Percentiles rank a stretch among this genome's conserved stretches.
Conservation (phyloP, 2,888 invertebrate genomes). For the Brachyopa scutellaris region DNA sequence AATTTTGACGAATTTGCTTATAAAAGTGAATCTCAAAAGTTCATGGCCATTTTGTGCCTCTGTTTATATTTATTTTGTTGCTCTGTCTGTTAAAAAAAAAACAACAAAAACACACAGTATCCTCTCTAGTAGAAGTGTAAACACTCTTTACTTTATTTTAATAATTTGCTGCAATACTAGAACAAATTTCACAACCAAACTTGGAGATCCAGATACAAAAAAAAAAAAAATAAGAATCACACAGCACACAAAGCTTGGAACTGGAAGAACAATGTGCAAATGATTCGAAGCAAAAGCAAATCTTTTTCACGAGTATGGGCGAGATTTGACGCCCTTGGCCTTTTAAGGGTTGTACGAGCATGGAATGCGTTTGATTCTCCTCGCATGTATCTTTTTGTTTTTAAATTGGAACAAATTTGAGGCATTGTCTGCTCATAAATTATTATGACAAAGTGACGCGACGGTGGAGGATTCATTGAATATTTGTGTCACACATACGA, state of each 20-base stretch:
- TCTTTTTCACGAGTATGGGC: background rate
- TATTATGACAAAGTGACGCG: constrained; percentile 29
- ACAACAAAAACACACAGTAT: background rate
- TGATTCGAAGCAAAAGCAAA: constrained; percentile 7
- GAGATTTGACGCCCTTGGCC: constrained; percentile 36
- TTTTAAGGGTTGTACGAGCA: constrained; percentile 14
- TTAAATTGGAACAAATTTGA: constrained; percentile 32
- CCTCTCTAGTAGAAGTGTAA: constrained; percentile 16
- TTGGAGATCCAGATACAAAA: constrained; percentile 15
- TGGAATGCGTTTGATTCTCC: background rate
- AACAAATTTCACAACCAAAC: constrained; percentile 44
- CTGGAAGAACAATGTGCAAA: background rate
- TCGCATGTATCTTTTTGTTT: constrained; percentile 17
- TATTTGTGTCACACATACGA: constrained; percentile 42
- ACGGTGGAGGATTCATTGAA: constrained; percentile 29
- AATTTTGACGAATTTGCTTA: background rate
- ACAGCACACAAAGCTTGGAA: constrained; percentile 28
- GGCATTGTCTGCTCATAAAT: constrained; percentile 38
- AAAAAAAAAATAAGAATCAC: constrained; percentile 11
- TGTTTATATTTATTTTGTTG: background rate
- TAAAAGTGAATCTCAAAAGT: background rate
- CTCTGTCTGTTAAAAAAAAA: background rate
- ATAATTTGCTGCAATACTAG: constrained; percentile 46
- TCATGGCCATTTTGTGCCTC: background rate
- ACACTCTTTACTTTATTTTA: constrained; percentile 25